Evolutionary conservation across 2,888 invertebrate species (phyloP).

Genomic region (Stenolophus ochropezus): DNA sequence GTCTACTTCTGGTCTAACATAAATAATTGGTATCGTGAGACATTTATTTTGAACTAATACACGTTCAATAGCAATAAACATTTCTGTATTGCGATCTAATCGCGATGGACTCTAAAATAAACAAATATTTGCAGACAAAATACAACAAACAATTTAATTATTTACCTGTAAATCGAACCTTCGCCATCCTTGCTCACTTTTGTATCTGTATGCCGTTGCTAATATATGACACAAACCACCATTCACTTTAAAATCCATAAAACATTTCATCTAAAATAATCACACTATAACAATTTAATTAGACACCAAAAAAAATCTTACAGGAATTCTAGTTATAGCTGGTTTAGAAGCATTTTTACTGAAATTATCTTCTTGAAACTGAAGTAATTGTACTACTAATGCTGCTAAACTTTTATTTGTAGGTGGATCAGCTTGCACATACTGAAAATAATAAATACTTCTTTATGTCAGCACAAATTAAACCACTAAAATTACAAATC

Average conservation of each 20-base stretch:
- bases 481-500: too few species aligned
- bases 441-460: too few species aligned
- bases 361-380: slow-evolving; percentile 97
- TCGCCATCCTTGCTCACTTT: slow-evolving; percentile 96
- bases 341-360: slow-evolving; percentile 95
- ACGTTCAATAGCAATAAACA: slow-evolving; percentile 93
- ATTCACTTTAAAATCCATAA: slow-evolving; percentile 95
- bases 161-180: slow-evolving; percentile 92
- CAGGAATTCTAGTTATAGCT: slow-evolving; percentile 89
- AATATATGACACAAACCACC: slow-evolving; percentile 95
- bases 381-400: slow-evolving; percentile 90
- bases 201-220: slow-evolving; percentile 95
- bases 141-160: background rate
- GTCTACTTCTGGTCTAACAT: slow-evolving; percentile 89
- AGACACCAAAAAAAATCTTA: slow-evolving; percentile 72
- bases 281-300: slow-evolving; percentile 41
- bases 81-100: slow-evolving; percentile 93
- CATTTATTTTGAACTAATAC: slow-evolving; percentile 88
- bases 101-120: slow-evolving; percentile 85
- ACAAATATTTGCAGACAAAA: slow-evolving; percentile 19
- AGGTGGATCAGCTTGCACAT: slow-evolving; percentile 94
- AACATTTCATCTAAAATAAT: slow-evolving; percentile 88
- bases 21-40: slow-evolving; percentile 86
- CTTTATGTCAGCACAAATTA: too few species aligned
- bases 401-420: slow-evolving; percentile 93